A percentile compares a stretch with the other conserved stretches of the same genome.
phyloP scores from a whole-genome alignment of 2,797 vertebrate genomes.

The Pipistrellus nathusii region DNA sequence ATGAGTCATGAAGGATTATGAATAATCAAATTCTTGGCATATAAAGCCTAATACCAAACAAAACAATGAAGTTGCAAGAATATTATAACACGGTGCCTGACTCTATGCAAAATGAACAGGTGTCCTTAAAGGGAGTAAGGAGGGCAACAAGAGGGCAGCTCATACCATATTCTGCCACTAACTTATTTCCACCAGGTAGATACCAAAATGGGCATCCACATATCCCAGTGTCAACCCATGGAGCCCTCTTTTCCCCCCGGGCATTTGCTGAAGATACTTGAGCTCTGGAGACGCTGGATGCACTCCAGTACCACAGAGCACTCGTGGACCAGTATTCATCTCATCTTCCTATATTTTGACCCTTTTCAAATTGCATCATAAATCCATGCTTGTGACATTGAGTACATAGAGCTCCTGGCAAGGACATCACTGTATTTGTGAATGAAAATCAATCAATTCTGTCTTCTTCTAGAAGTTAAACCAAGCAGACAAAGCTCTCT shows the following conservation, averaged over 20 bases:
- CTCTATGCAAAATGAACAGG: neutral
- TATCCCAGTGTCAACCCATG: rapidly evolving
- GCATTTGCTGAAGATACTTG: neutral
- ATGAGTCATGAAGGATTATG: neutral
- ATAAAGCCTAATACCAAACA: slow-evolving; percentile 12
- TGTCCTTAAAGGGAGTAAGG: neutral
- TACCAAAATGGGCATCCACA: neutral
- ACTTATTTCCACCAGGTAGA: neutral
- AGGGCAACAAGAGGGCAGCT: neutral
- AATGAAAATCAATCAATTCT: neutral
- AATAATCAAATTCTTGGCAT: neutral
- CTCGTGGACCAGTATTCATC: neutral
- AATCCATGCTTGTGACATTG: neutral
- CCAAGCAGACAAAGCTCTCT: slow-evolving; percentile 6
- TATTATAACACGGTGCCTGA: neutral
- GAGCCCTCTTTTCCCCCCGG: neutral
- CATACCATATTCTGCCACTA: neutral
- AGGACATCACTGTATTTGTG: neutral
- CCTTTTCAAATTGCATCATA: neutral
- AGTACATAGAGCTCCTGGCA: neutral
- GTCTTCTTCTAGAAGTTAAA: slow-evolving; percentile 13
- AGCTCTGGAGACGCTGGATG: neutral
- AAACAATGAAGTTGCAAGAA: neutral
- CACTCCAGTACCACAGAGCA: neutral
- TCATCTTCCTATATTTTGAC: neutral